Evolutionary conservation across 2,888 invertebrate species (phyloP).

Genomic region (Oscheius sp.): DNA sequence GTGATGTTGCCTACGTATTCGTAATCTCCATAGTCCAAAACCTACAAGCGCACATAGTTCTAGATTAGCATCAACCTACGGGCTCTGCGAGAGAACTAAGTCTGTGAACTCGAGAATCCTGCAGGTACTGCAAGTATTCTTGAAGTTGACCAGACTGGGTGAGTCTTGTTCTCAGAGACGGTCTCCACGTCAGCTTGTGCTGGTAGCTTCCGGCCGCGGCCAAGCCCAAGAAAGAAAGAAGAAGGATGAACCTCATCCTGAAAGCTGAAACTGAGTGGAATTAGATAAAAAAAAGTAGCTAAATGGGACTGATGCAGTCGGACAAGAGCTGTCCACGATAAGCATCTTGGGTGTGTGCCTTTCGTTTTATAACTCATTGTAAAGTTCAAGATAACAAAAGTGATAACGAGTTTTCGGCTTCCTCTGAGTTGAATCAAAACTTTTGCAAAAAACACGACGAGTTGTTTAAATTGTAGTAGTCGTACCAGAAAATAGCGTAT

Average conservation of each 20-base stretch:
- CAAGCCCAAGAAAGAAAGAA: slow-evolving; percentile 57
- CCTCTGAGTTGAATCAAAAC: not conserved
- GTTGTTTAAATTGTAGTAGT: not conserved
- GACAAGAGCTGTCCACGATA: slow-evolving; percentile 10
- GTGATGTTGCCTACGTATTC: slow-evolving; percentile 57
- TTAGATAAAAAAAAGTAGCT: not conserved
- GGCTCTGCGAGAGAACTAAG: slow-evolving; percentile 49
- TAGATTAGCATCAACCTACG: slow-evolving; percentile 17
- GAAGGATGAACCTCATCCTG: slow-evolving; percentile 43
- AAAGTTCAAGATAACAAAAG: slow-evolving; percentile 6
- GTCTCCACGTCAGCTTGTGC: slow-evolving; percentile 53
- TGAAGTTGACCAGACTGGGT: slow-evolving; percentile 49
- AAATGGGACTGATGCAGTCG: not conserved
- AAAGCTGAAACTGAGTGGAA: not conserved
- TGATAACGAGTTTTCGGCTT: slow-evolving; percentile 19
- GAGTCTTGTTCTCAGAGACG: slow-evolving; percentile 48
- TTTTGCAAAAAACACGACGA: not conserved
- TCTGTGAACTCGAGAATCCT: slow-evolving; percentile 40
- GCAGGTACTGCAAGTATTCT: slow-evolving; percentile 47
- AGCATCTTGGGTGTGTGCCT: slow-evolving; percentile 12
- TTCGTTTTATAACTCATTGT: slow-evolving; percentile 12
- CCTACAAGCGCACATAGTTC: slow-evolving; percentile 7
- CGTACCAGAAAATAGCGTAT: too few relatives aligned
- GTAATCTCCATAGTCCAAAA: slow-evolving; percentile 40
- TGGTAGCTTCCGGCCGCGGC: slow-evolving; percentile 58